Evolutionary conservation across 2,888 invertebrate species (phyloP), one percentile per base, ranked within the genome.

Genomic region (Lycia hirtaria): DNA sequence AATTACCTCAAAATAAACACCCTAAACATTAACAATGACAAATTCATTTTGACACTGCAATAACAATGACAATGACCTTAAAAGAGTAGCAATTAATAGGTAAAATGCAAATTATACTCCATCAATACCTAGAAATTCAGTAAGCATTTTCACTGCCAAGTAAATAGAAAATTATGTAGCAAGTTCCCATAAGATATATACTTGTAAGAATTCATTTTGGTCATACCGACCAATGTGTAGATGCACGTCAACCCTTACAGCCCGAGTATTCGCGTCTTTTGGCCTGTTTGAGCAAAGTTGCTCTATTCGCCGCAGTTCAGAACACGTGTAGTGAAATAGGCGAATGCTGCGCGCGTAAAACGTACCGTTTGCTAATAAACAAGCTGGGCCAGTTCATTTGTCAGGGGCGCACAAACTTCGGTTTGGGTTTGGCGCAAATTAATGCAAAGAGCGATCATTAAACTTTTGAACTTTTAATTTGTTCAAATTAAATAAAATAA

Each of bases 311-410:
- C 30, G 24, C 45, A 57, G 37, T 56, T 52, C 17, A 3, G 40
- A 14, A 40, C 51, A 47, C 43, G 52, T 52, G 52, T 48, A 43
- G 37, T 58, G 47, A 68, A 67, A 64, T 70, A 65, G 47, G 55
- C 55, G 44, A 52, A 41, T 61, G 51, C 41, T 32, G 62, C 48
- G 35, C 57, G 71, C 78, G 81, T 82, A 80, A 82, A 82, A 79
- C 74, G 72, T 71, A 73, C 65, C 67, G 75, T 81, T 80, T 73
- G 74, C 75, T 80, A 80, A 85, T 83, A 86, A 84, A 85, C 80
- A 83, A 78, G 74, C 70, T 65, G 55, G 67, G 73, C 70, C 72
- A 79, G 83, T 87, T 83, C 81, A 86, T 87, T 87, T 87, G 82
- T 86, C 83, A 83, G 81, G 71, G 77, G 79, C 70, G 67, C 70